These are phyloP conservation scores for Mormyrus proboscirostris DNA, from an alignment of 2,797 vertebrate species.

Conservation along the genomic window DNA sequence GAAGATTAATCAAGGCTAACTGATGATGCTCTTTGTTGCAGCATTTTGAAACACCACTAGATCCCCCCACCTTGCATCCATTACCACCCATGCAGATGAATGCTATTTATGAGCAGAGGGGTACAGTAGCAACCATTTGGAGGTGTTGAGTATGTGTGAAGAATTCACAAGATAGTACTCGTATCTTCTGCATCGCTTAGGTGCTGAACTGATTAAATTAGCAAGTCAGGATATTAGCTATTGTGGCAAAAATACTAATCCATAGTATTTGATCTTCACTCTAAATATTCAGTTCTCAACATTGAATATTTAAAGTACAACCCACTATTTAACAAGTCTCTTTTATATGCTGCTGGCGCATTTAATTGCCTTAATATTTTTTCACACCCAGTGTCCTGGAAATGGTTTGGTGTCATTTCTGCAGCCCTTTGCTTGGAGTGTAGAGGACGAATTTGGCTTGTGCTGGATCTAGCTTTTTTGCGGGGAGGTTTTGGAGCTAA, in stretches of 20 bases:
- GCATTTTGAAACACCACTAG: not conserved
- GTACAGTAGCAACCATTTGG: not conserved
- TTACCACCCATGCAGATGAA: not conserved
- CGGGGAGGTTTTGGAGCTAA: not conserved
- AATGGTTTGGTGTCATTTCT: not conserved
- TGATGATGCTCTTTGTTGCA: not conserved
- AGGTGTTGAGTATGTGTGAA: not conserved
- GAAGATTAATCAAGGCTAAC: constrained; percentile 7
- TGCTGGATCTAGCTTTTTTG: not conserved
- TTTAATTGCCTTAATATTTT: not conserved
- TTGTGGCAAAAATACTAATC: not conserved
- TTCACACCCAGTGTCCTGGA: not conserved
- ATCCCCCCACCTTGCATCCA: not conserved
- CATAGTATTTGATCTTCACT: not conserved
- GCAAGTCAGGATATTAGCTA: not conserved
- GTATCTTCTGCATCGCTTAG: not conserved
- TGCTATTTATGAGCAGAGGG: not conserved
- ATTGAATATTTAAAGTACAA: not conserved
- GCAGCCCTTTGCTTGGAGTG: not conserved
- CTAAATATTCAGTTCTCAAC: not conserved
- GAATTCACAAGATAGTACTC: not conserved
- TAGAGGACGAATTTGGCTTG: not conserved
- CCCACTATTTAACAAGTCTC: not conserved
- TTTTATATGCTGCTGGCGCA: not conserved
- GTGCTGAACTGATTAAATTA: not conserved